A percentile compares a stretch with the other conserved stretches of the same genome.
Conservation (phyloP, 2,888 invertebrate species). For the Buathra laborator region DNA sequence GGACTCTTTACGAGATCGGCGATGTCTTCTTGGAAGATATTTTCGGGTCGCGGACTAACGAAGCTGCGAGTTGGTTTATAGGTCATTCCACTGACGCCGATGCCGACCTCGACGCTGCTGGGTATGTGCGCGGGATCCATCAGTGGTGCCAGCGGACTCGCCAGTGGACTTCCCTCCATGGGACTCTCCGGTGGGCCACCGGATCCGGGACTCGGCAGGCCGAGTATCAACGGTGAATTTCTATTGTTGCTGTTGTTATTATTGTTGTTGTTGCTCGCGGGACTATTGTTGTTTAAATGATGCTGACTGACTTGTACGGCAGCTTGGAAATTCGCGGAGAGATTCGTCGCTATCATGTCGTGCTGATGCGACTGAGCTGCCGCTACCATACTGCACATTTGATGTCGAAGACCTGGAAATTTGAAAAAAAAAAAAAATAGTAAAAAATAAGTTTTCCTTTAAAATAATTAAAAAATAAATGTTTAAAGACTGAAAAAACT, state of each 20-base stretch:
- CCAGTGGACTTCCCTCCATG: slow-evolving; percentile 88
- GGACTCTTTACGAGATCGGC: slow-evolving; percentile 88
- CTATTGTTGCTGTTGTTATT: slow-evolving; percentile 81
- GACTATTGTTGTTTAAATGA: slow-evolving; percentile 77
- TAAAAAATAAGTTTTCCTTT: neutral
- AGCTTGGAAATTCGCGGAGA: slow-evolving; percentile 85
- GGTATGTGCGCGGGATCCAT: slow-evolving; percentile 87
- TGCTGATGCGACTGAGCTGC: slow-evolving; percentile 86
- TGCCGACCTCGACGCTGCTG: slow-evolving; percentile 87
- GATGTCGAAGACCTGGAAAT: slow-evolving; percentile 89
- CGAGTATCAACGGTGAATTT: slow-evolving; percentile 85
- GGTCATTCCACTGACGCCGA: slow-evolving; percentile 88
- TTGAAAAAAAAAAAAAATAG: neutral
- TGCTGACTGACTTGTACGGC: slow-evolving; percentile 86
- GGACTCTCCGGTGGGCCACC: slow-evolving; percentile 86
- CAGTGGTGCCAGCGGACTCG: slow-evolving; percentile 88
- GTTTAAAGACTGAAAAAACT: neutral
- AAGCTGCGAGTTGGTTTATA: slow-evolving; percentile 89
- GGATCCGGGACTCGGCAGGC: slow-evolving; percentile 86
- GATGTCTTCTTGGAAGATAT: slow-evolving; percentile 88
- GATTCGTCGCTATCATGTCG: slow-evolving; percentile 85
- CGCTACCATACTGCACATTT: slow-evolving; percentile 94
- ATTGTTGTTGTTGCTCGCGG: slow-evolving; percentile 83
- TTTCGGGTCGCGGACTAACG: slow-evolving; percentile 88
- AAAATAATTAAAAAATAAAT: too few species aligned